Evolutionary conservation across 1,140 invertebrate genomes (phyloP).

Genomic region (Ceratosolen fusciceps): DNA sequence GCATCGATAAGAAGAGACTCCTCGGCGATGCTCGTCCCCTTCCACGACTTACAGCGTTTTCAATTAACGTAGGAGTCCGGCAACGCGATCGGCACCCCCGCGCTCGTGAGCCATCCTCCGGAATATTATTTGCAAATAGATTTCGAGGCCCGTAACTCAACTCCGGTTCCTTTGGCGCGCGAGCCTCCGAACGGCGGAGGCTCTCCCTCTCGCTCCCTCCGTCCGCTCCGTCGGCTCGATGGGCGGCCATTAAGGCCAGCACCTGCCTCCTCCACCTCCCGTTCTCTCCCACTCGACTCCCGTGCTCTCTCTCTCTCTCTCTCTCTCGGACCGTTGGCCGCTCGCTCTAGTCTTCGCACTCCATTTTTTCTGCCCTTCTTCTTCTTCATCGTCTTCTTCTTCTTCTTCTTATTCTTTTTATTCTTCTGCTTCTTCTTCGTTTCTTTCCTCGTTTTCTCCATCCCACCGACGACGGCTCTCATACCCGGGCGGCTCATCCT

Average conservation of each 20-base stretch:
- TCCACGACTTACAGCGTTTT: slow-evolving; percentile 52
- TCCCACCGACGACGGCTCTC: too few species aligned
- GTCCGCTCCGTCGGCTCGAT: slow-evolving; percentile 48
- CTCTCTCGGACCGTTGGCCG: slow-evolving; percentile 35
- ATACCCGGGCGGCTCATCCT: slow-evolving; percentile 10
- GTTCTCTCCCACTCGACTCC: slow-evolving; percentile 58
- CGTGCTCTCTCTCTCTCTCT: slow-evolving; percentile 54
- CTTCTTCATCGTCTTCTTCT: slow-evolving; percentile 30
- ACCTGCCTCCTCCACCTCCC: slow-evolving; percentile 59
- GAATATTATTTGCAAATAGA: slow-evolving; percentile 58
- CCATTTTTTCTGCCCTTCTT: slow-evolving; percentile 49
- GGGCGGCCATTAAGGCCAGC: slow-evolving; percentile 66
- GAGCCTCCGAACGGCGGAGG: slow-evolving; percentile 48
- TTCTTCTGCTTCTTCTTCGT: slow-evolving; percentile 38
- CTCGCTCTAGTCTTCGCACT: slow-evolving; percentile 45
- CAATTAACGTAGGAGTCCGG: slow-evolving; percentile 60
- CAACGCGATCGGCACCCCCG: slow-evolving; percentile 29
- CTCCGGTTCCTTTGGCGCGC: slow-evolving; percentile 48
- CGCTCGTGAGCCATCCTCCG: slow-evolving; percentile 47
- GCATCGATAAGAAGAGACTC: too few species aligned
- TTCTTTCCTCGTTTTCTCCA: too few species aligned
- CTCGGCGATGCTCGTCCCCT: too few species aligned
- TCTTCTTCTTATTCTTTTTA: slow-evolving; percentile 48
- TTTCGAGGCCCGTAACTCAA: slow-evolving; percentile 60
- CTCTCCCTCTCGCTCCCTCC: slow-evolving; percentile 35